Evolutionary conservation across 2,797 vertebrate species (phyloP), one percentile per base, ranked within the genome.

Genomic region (Propithecus deckenii): DNA sequence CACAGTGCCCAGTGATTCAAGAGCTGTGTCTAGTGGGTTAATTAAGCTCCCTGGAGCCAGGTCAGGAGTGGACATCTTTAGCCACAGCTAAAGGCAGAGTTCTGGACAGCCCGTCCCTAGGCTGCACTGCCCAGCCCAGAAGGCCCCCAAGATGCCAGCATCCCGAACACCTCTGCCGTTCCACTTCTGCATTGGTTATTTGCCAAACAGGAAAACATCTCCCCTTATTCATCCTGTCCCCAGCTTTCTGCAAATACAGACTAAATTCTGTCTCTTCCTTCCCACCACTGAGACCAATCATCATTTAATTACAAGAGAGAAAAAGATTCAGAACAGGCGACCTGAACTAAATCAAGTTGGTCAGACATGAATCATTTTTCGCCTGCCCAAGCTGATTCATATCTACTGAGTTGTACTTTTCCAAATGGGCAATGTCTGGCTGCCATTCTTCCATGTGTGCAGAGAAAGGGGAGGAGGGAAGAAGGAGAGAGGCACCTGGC

Each of bases 341-440:
- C 43, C 67, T 69, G 76, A 89, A 90, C 75, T 55, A 83, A 95
- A 91, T 55, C 48, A 89, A 55, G 38, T 5, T 52, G 86, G 83
- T 87, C 30, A 52, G 81, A 93, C 2, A 7, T 93, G 97, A 97
- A 87, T 97, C 96, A 98, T 72, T 83, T 71, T 85, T 83, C 2
- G 2, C 52, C 43, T 46, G 79, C 89, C 75, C 65, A 35, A 69
- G 94, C 94, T 94, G 97, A 98, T 91, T 97, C 97, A 89, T 52
- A 69, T 32, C 91, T 65, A 35, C 18, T 23, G 89, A 81, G 92
- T 83, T 89, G 88, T 93, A 96, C 91, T 97, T 95, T 97, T 96
- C 96, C 96, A 85, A 86, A 89, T 52, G 89, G 83, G 72, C 28
- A 80, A 28, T 22, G 83, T 22, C 96, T 67, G 74, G 83, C 67